Evolutionary conservation across 2,888 invertebrate species (phyloP).

Genomic region (Sinohyriopsis cumingii): DNA sequence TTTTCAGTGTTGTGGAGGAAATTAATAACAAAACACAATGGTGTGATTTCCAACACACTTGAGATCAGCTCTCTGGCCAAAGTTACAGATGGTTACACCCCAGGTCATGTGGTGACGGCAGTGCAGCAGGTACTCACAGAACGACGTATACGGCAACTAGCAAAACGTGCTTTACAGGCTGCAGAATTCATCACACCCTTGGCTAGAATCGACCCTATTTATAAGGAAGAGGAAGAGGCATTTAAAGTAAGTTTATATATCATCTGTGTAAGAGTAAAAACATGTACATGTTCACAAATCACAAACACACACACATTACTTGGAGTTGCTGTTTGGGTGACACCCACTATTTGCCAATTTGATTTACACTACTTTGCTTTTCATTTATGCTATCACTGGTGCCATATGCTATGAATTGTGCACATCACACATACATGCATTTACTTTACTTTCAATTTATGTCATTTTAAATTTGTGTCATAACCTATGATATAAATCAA

Average conservation of each 20-base stretch:
- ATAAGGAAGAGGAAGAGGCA: constrained; percentile 90
- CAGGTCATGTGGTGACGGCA: constrained; percentile 77
- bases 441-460: too few relatives aligned
- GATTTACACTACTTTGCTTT: too few relatives aligned
- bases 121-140: constrained; percentile 69
- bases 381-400: too few relatives aligned
- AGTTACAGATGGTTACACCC: constrained; percentile 92
- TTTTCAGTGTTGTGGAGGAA: constrained; percentile 71
- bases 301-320: too few relatives aligned
- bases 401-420: too few relatives aligned
- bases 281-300: too few relatives aligned
- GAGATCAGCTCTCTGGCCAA: constrained; percentile 84
- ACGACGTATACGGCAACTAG: constrained; percentile 65
- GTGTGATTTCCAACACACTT: constrained; percentile 71
- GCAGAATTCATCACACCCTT: constrained; percentile 86
- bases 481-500: too few relatives aligned
- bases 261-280: too few relatives aligned
- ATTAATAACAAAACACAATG: constrained; percentile 67
- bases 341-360: too few relatives aligned
- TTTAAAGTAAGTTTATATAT: constrained; percentile 71
- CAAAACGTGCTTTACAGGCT: constrained; percentile 68
- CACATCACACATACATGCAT: too few relatives aligned
- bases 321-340: too few relatives aligned
- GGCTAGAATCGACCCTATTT: constrained; percentile 85
- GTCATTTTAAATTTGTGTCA: too few relatives aligned